A percentile compares a stretch with the other conserved stretches of the same genome.
Conservation (phyloP, 37 sponge, comb jelly and placozoan species). For the Dysidea cf. avara region DNA sequence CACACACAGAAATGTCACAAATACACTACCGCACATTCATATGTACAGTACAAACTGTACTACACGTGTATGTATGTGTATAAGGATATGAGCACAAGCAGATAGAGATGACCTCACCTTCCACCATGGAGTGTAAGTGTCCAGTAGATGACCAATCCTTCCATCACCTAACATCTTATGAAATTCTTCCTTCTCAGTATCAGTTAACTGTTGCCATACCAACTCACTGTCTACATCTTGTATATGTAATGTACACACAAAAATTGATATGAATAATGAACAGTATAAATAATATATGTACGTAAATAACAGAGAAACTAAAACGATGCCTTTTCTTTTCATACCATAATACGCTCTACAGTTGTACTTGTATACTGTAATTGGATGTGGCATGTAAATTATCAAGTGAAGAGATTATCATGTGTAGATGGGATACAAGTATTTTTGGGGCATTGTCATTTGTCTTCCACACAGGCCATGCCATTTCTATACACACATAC, state of each 20-base stretch:
- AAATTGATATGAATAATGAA: not conserved
- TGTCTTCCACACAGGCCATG: too few species aligned
- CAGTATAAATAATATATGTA: conserved; percentile 6
- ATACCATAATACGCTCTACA: too few species aligned
- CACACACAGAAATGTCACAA: not conserved
- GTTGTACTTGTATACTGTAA: too few species aligned
- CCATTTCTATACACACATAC: conserved; percentile 6
- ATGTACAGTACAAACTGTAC: not conserved
- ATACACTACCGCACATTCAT: not conserved
- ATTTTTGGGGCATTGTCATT: too few species aligned
- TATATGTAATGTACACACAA: not conserved
- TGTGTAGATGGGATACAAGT: too few species aligned
- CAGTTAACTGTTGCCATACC: conserved; percentile 63
- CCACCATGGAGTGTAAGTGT: conserved; percentile 70
- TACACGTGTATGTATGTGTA: too few species aligned
- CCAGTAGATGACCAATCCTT: conserved; percentile 26
- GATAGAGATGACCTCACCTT: conserved; percentile 37
- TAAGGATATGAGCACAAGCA: too few species aligned
- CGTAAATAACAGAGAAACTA: too few species aligned
- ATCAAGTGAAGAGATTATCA: too few species aligned
- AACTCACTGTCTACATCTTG: conserved; percentile 38
- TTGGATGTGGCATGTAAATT: too few species aligned
- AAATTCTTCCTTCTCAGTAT: conserved; percentile 60
- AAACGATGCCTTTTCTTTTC: too few species aligned
- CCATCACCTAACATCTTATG: conserved; percentile 35